Base-by-base conservation (phyloP, 2,888 invertebrate species). In the Drosophila diplacantha region DNA sequence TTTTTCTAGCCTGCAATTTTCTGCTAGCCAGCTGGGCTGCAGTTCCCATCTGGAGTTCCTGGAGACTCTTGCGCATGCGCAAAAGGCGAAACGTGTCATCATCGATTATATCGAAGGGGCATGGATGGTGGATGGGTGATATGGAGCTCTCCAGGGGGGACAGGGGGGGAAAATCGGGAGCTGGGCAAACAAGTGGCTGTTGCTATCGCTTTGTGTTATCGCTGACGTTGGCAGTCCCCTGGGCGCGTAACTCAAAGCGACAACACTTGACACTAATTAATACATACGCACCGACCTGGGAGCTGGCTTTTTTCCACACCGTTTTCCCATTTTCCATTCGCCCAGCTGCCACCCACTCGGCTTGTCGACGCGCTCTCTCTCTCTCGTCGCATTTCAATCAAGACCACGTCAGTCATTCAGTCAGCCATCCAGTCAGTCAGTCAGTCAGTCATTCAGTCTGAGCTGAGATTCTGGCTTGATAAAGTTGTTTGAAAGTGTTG, bases 181-280 rank as follows among this genome's bases (percentile, higher is more conserved):
- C 46, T 69, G 59, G 61, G 56, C 57, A 75, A 78, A 78, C 75
- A 72, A 81, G 83, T 67, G 72, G 81, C 53, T 65, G 77, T 55
- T 67, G 58, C 79, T 65, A 83, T 74, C 83, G 81, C 72, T 81
- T 81, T 78, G 80, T 81, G 73, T 81, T 77, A 79, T 75, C 76
- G 75, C 68, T 66, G 82, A 75, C 43, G 78, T 68, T 29, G 56
- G 47, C 68, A 41, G 73, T 84, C 79, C 83, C 79, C 58, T 72
- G 74, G 83, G 80, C 83, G 84, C 84, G 84, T 83, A 81, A 84
- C 84, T 81, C 80, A 81, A 84, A 81, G 80, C 80, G 80, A 84
- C 84, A 81, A 84, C 82, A 72, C 85, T 83, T 83, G 83, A 79
- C 85, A 84, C 82, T 83, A 85, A 83, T 83, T 85, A 85, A 83